A percentile compares a stretch with the other conserved stretches of the same genome.
Conservation (phyloP, 1,140 invertebrate genomes). For the Chymomyza costata region DNA sequence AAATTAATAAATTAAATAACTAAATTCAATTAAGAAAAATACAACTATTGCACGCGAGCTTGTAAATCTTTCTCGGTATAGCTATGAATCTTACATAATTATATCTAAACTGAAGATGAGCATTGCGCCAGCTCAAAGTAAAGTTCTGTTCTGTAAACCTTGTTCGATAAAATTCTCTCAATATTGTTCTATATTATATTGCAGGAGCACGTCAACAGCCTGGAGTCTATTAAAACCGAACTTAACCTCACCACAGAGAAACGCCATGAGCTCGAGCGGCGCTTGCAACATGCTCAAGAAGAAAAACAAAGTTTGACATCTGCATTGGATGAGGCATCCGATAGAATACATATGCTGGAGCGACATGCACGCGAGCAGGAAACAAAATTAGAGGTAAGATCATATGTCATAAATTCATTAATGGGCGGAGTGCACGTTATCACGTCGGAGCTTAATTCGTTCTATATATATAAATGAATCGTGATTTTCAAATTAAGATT, state of each 20-base stretch:
- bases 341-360: conserved; percentile 90
- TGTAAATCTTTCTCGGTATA: no score
- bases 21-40: no score
- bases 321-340: conserved; percentile 90
- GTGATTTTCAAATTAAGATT: conserved; percentile 51
- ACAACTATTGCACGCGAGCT: no score
- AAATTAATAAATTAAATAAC: no score
- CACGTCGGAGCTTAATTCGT: conserved; percentile 32
- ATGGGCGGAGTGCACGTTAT: no score
- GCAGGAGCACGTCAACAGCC: conserved; percentile 90
- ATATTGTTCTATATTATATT: conserved; percentile 7
- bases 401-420: background rate
- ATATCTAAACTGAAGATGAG: no score
- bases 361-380: conserved; percentile 90
- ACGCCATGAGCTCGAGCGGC: conserved; percentile 88
- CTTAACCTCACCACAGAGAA: conserved; percentile 89
- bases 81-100: no score
- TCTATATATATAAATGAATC: conserved; percentile 35
- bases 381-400: conserved; percentile 74
- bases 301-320: conserved; percentile 87
- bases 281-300: conserved; percentile 82
- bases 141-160: no score
- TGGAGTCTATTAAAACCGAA: conserved; percentile 92
- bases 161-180: no score
- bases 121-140: no score